Base-by-base conservation (phyloP, 2,888 invertebrate species). In the Tiliacea citrago region DNA sequence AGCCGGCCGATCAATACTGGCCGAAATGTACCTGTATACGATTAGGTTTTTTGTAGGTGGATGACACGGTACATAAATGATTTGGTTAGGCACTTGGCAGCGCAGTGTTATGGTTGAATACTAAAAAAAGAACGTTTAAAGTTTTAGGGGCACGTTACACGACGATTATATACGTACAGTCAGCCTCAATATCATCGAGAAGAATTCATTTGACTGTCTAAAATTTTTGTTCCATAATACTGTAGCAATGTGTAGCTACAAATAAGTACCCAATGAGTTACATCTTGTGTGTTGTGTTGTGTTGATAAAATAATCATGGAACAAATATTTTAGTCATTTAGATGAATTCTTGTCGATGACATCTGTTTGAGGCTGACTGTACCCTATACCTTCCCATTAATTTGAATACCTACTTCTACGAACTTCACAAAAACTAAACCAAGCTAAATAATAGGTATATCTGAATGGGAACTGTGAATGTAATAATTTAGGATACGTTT, bases 1-100 rank as follows among this genome's bases (percentile, higher is more conserved):
- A 89, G 91, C 89, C 88, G 74, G 60, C 80, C 86, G 94, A 93
- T 94, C 94, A 88, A 94, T 93, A 87, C 87, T 72, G 77, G 82
- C 86, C 87, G 82, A 82, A 86, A 85, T 78, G 74, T 81, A 80
- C 80, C 69, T 79, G 72, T 83, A 60, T 55, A 82, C 60, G 74
- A 85, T 81, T 66, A 73, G 42, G 71, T 63, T 71, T 75, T 71
- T 77, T 65, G 29, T 24, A 67, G 16, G 74, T 35, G 12, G n/a
- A 63, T 13, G 45, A 42, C 24, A 63, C 13, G 53, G 24, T 78
- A 75, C 67, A 66, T 75, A 71, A 57, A 35, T 78, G 0, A 80
- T 76, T 62, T 24, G 13, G 49, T 21, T 35, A 42, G 67, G 45
- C 47, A 62, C 45, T 49, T 67, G 68, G 21, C 9, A 61, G 9